Percentiles rank a stretch among this genome's conserved stretches.
These are phyloP conservation scores for Conomelus anceps DNA, from an alignment of 2,888 invertebrate species.

Conservation along the genomic window DNA sequence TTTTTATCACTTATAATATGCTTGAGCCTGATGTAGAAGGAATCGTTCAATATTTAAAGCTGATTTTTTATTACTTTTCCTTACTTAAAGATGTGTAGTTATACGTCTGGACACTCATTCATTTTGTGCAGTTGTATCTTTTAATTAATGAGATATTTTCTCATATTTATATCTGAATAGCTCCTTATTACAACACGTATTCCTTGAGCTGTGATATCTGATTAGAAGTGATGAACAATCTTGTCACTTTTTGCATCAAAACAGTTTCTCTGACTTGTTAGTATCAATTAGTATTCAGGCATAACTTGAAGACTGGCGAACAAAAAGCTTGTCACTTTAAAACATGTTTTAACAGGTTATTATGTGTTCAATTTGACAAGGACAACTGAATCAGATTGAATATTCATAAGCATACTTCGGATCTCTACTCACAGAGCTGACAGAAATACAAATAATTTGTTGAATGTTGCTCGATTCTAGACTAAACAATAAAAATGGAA, in stretches of 20 bases:
- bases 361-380: background rate
- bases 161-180: no score
- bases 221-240: background rate
- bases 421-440: background rate
- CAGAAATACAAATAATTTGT: background rate
- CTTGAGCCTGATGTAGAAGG: no score
- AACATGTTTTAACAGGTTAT: background rate
- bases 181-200: no score
- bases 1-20: no score
- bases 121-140: no score
- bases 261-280: background rate
- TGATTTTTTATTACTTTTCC: no score
- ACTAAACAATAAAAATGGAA: background rate
- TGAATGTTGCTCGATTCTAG: background rate
- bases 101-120: no score
- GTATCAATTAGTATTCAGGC: background rate
- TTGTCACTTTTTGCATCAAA: background rate
- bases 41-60: no score
- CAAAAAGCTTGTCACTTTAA: background rate
- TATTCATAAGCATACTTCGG: background rate
- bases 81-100: no score
- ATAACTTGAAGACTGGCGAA: background rate
- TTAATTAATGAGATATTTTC: no score
- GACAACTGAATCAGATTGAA: background rate
- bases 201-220: background rate